Conservation (phyloP, 2,113 vertebrate genomes). For the Cettia cetti region DNA sequence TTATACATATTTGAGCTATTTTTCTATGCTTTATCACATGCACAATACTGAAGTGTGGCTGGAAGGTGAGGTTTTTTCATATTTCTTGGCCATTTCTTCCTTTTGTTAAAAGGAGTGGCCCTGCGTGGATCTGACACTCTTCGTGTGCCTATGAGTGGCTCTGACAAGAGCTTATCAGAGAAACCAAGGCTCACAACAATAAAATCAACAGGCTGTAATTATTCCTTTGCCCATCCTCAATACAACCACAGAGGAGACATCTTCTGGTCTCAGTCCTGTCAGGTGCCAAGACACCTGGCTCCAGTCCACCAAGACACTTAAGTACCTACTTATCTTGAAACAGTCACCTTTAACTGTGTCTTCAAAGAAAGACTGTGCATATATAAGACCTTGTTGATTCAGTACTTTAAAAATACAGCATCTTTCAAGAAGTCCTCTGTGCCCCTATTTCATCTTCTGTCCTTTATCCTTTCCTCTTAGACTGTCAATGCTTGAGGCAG, state of each 20-base stretch:
- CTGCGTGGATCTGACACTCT: neutral
- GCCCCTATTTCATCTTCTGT: conserved; percentile 7
- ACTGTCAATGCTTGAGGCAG: neutral
- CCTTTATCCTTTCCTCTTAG: neutral
- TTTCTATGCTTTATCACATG: neutral
- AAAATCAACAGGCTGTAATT: neutral
- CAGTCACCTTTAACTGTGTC: neutral
- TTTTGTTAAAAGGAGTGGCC: fast-evolving
- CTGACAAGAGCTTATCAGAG: neutral
- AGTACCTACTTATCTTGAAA: neutral
- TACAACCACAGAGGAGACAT: fast-evolving
- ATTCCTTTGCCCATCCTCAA: neutral
- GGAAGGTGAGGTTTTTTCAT: neutral
- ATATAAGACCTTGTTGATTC: conserved; percentile 10
- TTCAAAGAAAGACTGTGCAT: neutral
- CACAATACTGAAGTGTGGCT: neutral
- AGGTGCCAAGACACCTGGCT: neutral
- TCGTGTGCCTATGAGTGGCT: neutral
- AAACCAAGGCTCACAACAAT: neutral
- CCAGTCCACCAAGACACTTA: neutral
- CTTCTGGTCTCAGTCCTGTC: neutral
- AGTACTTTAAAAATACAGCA: neutral
- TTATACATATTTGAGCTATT: neutral
- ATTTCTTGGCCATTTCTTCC: neutral
- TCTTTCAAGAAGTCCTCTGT: neutral